phyloP scores from a whole-genome alignment of 2,797 vertebrate species.

The Poecilia gillii region DNA sequence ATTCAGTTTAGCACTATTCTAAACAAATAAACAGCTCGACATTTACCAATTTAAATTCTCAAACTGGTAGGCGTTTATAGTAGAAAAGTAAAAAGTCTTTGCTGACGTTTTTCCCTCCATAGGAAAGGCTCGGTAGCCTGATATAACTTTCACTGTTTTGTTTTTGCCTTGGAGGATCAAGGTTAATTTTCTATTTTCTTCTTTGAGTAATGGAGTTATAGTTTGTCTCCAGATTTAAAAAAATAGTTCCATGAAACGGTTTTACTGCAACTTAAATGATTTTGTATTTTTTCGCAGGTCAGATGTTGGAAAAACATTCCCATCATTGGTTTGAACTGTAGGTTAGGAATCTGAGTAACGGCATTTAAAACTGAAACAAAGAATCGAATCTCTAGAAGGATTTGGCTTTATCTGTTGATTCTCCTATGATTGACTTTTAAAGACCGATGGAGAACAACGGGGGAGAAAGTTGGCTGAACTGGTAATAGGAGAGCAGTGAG shows the following conservation, averaged over 20 bases:
- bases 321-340: not conserved
- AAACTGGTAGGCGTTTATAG: not conserved
- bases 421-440: constrained; percentile 42
- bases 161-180: not conserved
- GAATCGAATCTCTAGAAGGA: not conserved
- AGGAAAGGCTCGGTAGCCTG: not conserved
- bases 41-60: no score
- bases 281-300: not conserved
- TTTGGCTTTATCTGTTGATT: constrained; percentile 45
- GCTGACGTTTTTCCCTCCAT: not conserved
- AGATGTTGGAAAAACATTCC: not conserved
- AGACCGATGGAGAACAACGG: not conserved
- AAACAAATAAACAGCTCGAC: not conserved
- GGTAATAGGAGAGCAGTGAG: not conserved
- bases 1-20: not conserved
- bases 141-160: not conserved
- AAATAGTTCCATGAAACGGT: not conserved
- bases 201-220: not conserved
- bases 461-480: constrained; percentile 6
- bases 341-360: not conserved
- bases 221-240: not conserved
- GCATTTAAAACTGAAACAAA: not conserved
- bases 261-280: not conserved
- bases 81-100: not conserved
- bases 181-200: not conserved